Base-by-base conservation (phyloP, 2,113 vertebrate genomes). In the Erinaceus europaeus region DNA sequence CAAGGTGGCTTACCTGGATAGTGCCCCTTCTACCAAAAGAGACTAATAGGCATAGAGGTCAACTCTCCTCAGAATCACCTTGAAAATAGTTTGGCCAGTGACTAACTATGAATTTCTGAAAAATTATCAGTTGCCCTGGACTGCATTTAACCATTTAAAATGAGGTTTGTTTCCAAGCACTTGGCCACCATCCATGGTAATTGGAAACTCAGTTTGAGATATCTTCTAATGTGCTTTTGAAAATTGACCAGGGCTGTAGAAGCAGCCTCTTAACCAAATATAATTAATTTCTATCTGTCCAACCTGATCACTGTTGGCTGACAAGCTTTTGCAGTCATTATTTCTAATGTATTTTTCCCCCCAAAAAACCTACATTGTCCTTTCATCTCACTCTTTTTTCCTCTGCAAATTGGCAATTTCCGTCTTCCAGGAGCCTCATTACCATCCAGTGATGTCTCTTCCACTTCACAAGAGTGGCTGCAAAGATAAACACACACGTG, bases 241-340 rank as follows among this genome's bases (percentile, higher is more conserved):
- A 97, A 97, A 97, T 94, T 96, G 97, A 96, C 97, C 97, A 97
- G 86, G 89, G 84, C 93, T 96, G 90, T 87, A 95, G 82, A 95
- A 88, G 81, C 87, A 96, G 94, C 91, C 96, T 96, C 94, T 96
- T 96, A 97, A 96, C 90, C 96, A 97, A 97, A 96, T 94, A 96
- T 95, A 97, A 98, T 97, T 97, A 97, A 97, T 97, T 96, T 97
- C 94, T 97, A 91, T 96, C 96, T 97, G 97, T 97, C 96, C 96
- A 92, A 69, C 69, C 74, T 95, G 95, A 97, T 96, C 96, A 97
- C 82, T 92, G 68, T 69, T 94, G 53, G 89, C 72, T 97, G 97
- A 97, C 96, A 97, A 92, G 94, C 84, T 74, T 52, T 93, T 88
- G 23, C 53, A 83, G 92, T 94, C 92, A 96, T 95, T 96, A 95